These are phyloP conservation scores for Tenthredo distinguenda DNA, from an alignment of 2,888 invertebrate genomes.

Conservation along the genomic window DNA sequence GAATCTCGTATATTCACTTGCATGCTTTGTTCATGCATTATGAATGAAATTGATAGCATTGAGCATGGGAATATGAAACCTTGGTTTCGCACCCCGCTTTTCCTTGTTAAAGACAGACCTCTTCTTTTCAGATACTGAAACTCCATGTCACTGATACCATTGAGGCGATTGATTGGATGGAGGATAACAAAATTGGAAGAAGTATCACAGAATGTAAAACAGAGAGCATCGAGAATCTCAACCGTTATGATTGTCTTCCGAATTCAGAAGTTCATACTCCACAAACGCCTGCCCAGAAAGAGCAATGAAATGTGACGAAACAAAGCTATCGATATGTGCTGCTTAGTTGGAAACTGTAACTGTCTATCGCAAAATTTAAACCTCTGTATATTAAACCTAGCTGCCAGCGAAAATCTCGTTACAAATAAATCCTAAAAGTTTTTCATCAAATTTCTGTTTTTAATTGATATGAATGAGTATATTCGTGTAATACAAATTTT, in stretches of 20 bases:
- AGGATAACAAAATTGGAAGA: neutral
- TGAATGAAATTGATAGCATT: constrained; percentile 11
- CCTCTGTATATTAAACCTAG: neutral
- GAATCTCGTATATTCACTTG: neutral
- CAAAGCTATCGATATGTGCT: neutral
- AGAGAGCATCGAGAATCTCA: constrained; percentile 5
- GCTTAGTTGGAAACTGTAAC: neutral
- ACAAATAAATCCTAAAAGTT: neutral
- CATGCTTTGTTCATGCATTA: too few species aligned
- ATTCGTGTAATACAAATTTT: constrained; percentile 4
- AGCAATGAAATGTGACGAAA: neutral
- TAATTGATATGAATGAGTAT: neutral
- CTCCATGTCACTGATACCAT: neutral
- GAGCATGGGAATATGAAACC: neutral
- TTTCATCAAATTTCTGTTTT: neutral
- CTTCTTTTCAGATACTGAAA: neutral
- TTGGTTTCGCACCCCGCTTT: neutral
- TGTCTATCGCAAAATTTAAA: neutral
- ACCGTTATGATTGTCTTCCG: neutral
- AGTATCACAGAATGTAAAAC: neutral
- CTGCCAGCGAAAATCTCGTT: neutral
- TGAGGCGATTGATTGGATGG: constrained; percentile 16
- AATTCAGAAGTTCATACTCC: neutral
- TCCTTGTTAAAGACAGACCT: constrained; percentile 1
- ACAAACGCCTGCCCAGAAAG: neutral